Evolutionary conservation across 2,113 vertebrate genomes (phyloP).

Genomic region (Chaetorhynchus papuensis): DNA sequence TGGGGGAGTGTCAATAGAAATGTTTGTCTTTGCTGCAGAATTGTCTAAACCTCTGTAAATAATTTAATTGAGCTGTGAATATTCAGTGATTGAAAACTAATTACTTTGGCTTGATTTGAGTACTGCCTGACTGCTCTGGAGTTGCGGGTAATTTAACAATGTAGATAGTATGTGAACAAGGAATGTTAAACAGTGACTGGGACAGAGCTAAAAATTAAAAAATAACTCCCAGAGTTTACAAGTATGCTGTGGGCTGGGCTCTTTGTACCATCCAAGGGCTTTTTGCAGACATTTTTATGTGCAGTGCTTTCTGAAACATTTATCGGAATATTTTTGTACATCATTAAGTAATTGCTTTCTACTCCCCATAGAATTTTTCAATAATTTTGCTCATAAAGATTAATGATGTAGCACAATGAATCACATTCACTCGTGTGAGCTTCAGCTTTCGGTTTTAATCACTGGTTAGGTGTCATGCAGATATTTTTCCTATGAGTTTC

Average conservation of each 20-base stretch:
- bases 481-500: slow-evolving; percentile 7
- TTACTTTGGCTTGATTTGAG: slow-evolving; percentile 76
- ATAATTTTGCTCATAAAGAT: slow-evolving; percentile 54
- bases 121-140: slow-evolving; percentile 70
- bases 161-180: slow-evolving; percentile 54
- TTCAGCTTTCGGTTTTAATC: neutral
- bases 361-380: slow-evolving; percentile 2
- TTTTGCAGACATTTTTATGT: neutral
- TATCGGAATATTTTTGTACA: neutral
- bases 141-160: slow-evolving; percentile 72
- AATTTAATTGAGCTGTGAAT: slow-evolving; percentile 78
- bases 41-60: slow-evolving; percentile 72
- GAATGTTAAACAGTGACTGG: slow-evolving; percentile 67
- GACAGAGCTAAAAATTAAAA: slow-evolving; percentile 6
- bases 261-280: neutral
- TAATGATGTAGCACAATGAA: slow-evolving; percentile 31
- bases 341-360: slow-evolving; percentile 47
- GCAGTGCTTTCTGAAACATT: neutral
- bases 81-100: slow-evolving; percentile 77
- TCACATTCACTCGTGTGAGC: neutral
- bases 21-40: slow-evolving; percentile 23
- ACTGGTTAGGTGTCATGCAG: neutral
- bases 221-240: neutral
- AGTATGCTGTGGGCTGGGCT: neutral
- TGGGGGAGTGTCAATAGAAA: slow-evolving; percentile 59